Conservation (phyloP, 1,140 invertebrate species). For the Atta texana region DNA sequence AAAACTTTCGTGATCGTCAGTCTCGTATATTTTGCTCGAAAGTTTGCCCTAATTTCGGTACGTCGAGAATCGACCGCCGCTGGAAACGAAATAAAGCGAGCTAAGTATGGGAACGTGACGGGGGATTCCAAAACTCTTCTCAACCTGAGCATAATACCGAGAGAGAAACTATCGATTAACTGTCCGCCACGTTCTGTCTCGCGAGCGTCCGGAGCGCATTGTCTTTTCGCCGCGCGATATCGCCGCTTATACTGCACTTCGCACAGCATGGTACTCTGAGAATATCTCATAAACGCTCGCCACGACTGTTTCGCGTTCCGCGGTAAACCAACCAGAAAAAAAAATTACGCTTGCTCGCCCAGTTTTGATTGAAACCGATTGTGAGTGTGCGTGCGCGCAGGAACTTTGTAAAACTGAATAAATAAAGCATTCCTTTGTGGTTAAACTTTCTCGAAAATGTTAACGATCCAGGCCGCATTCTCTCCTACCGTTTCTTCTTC, state of each 20-base stretch:
- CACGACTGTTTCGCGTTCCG: constrained; percentile 23
- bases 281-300: constrained; percentile 22
- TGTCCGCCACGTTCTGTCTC: constrained; percentile 74
- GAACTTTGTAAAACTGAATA: constrained; percentile 9
- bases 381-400: neutral
- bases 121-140: constrained; percentile 62
- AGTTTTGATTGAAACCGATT: constrained; percentile 19
- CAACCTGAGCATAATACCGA: constrained; percentile 45
- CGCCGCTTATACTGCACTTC: constrained; percentile 47
- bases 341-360: constrained; percentile 49
- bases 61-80: constrained; percentile 13
- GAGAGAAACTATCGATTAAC: constrained; percentile 80
- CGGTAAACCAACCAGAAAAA: constrained; percentile 45
- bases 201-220: constrained; percentile 73
- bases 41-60: constrained; percentile 52
- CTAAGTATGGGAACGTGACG: constrained; percentile 14
- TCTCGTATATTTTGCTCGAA: neutral
- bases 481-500: neutral
- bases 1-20: constrained; percentile 1
- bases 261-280: neutral
- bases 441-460: neutral
- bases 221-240: constrained; percentile 76
- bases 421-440: constrained; percentile 4
- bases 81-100: constrained; percentile 39
- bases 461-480: neutral